Percentiles rank a stretch among this genome's conserved stretches.
phyloP scores from a whole-genome alignment of 2,888 invertebrate species.

The Lithophane leautieri region DNA sequence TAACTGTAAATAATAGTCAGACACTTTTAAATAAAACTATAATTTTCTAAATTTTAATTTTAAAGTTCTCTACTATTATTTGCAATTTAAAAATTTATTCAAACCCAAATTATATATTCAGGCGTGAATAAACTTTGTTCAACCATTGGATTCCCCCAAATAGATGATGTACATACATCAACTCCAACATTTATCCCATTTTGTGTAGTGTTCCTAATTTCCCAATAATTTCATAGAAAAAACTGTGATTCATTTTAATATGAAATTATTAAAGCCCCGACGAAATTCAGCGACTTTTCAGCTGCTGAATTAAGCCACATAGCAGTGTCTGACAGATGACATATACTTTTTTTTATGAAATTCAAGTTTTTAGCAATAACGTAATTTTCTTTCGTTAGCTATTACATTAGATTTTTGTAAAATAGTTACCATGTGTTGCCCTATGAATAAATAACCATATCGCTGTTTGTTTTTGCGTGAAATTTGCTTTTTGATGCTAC shows the following conservation, averaged over 20 bases:
- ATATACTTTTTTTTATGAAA: conserved; percentile 46
- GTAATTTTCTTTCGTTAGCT: not conserved
- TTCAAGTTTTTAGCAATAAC: not conserved
- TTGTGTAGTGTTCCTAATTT: conserved; percentile 39
- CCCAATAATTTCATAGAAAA: conserved; percentile 61
- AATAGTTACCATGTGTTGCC: not conserved
- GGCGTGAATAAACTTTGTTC: conserved; percentile 60
- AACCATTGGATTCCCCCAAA: conserved; percentile 34
- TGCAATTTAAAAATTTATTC: conserved; percentile 59
- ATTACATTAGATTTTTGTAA: not conserved
- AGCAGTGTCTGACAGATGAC: conserved; percentile 50
- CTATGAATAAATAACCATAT: not conserved
- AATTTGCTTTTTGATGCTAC: not conserved
- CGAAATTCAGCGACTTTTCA: conserved; percentile 41
- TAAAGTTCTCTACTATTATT: conserved; percentile 51
- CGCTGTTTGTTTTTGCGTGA: too few species aligned
- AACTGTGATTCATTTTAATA: conserved; percentile 38
- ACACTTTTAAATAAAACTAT: not conserved
- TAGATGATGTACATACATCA: conserved; percentile 49
- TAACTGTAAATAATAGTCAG: conserved; percentile 62
- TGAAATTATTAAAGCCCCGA: conserved; percentile 61
- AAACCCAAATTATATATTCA: conserved; percentile 49
- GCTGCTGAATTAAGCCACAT: conserved; percentile 51
- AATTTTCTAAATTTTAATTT: not conserved
- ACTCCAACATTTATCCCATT: conserved; percentile 62